A percentile compares a stretch with the other conserved stretches of the same genome.
These are phyloP conservation scores for Drosophila cognata DNA, from an alignment of 2,888 invertebrate species.

Conservation along the genomic window DNA sequence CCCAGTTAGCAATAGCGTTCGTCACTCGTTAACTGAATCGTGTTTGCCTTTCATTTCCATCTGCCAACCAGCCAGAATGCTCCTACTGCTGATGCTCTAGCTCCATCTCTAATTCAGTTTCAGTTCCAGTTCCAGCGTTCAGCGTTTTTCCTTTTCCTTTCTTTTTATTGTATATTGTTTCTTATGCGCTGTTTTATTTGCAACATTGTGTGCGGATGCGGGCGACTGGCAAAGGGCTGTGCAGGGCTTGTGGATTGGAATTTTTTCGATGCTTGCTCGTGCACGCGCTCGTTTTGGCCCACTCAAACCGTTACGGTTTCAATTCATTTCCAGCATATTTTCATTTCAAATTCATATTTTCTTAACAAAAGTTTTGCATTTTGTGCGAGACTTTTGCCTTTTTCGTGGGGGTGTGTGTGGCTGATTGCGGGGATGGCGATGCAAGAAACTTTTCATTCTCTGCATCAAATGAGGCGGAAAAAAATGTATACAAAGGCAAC, in stretches of 20 bases:
- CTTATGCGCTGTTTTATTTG: conserved; percentile 77
- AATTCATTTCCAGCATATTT: conserved; percentile 80
- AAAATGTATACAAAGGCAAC: conserved; percentile 80
- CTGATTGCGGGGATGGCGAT: conserved; percentile 27
- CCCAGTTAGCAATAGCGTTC: conserved; percentile 78
- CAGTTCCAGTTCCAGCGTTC: conserved; percentile 15
- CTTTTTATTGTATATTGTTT: conserved; percentile 76
- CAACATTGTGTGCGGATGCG: conserved; percentile 63
- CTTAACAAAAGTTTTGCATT: conserved; percentile 78
- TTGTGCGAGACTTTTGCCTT: conserved; percentile 64
- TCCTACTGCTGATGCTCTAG: conserved; percentile 18
- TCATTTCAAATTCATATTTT: conserved; percentile 80
- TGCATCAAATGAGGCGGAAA: conserved; percentile 77
- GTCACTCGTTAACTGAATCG: conserved; percentile 80
- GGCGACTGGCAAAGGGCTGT: background rate
- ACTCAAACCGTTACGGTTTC: conserved; percentile 75
- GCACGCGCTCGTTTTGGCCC: conserved; percentile 70
- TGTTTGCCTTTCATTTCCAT: conserved; percentile 81
- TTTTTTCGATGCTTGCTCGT: conserved; percentile 68
- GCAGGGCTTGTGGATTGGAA: conserved; percentile 56
- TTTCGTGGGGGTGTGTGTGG: conserved; percentile 12
- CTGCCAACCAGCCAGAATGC: conserved; percentile 57
- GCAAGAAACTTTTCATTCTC: conserved; percentile 76
- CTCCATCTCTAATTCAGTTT: conserved; percentile 29
- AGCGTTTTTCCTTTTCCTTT: conserved; percentile 35